phyloP scores from a whole-genome alignment of 2,113 vertebrate genomes.

The Ptilorrhoa leucosticta region DNA sequence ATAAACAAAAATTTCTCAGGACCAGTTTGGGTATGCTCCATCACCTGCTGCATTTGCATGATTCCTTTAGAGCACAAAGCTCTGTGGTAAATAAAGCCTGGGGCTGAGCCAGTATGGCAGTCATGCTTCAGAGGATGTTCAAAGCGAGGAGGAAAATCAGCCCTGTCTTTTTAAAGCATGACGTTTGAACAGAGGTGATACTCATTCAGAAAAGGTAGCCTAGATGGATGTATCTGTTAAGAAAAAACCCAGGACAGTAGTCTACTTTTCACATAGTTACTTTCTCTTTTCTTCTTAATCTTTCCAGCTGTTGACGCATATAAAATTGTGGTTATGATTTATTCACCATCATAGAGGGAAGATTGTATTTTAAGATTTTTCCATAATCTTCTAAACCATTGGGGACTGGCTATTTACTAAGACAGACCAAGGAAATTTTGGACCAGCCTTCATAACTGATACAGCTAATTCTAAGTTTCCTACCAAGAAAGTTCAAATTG shows the following conservation, averaged over 20 bases:
- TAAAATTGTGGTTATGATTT: background rate
- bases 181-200: background rate
- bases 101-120: background rate
- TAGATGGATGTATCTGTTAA: background rate
- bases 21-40: background rate
- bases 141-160: background rate
- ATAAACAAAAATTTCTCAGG: background rate
- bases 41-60: background rate
- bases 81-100: background rate
- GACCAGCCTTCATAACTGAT: background rate
- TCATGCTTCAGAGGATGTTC: background rate
- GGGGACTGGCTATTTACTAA: background rate
- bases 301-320: background rate
- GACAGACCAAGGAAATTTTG: background rate
- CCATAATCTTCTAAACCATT: background rate
- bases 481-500: background rate
- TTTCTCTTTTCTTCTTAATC: background rate
- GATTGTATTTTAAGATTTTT: background rate
- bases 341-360: background rate
- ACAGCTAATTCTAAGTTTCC: background rate
- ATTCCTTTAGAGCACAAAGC: background rate
- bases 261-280: background rate
- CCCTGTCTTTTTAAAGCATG: background rate
- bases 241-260: background rate
- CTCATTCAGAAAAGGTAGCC: background rate